Base-by-base conservation (phyloP, 2,888 invertebrate genomes). In the Esperia sulphurella region DNA sequence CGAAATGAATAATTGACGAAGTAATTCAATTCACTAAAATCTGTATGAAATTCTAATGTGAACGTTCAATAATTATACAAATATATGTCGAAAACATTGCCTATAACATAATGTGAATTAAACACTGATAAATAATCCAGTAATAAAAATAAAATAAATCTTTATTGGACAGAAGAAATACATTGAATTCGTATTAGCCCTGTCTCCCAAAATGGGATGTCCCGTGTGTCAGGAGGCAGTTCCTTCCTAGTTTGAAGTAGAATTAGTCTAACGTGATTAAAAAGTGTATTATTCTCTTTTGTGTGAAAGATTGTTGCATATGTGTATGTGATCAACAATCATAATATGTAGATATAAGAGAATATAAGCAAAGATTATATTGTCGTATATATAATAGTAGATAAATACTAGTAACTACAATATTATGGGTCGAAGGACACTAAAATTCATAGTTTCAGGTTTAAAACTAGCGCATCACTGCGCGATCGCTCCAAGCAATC, bases 401-500 rank as follows among this genome's bases (percentile, higher is more conserved):
- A 14, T 39, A 14, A 13, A 5, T 14, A 14, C 39, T 12, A 9
- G 28, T 29, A 5, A 12, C 12, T 41, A 41, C 41, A 46, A 41
- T 35, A 13, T 41, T 41, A 35, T 46, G 13, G 8, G 30, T 37
- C 8, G n/a, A 5, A n/a, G n/a, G 35, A 10, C 3, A 30, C 31
- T 33, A 46, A 41, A 52, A 52, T 43, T 45, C 49, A 48, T 50
- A 48, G 51, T 51, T 50, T 28, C 48, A 46, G 52, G 50, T 42
- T 54, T 45, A 44, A 45, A 56, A 52, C 54, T 50, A 54, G 52
- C 53, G 49, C 53, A 53, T 52, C 52, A 49, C 51, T 45, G 53
- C 44, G 51, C 50, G 52, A 53, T 48, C 48, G 53, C 58, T 50
- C 47, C 56, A 53, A 55, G 64, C 61, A 63, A 65, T 70, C 56